Base-by-base conservation (phyloP, 92 coral and sea anemone genomes). In the Phenganax subtilis region DNA sequence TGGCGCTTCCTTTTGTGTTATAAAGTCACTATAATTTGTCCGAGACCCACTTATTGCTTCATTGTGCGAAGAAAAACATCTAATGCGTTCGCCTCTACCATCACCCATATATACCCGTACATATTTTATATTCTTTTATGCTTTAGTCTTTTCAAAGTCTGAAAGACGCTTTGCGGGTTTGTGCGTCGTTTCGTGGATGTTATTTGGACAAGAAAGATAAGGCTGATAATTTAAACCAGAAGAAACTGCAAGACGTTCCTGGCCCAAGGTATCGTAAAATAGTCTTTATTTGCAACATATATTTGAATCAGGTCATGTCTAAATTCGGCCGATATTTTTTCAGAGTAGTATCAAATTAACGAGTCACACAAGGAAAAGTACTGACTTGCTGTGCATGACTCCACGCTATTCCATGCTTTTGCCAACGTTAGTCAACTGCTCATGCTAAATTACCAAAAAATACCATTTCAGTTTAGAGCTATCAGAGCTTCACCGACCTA, bases 131-230 rank as follows among this genome's bases (percentile, higher is more conserved):
- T 16, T 77, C 82, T 37, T 72, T 56, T 81, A 28, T 57, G 44
- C n/a, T 87, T 6, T 77, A 96, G 99, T 96, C 99, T 29, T 96
- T 90, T 86, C 90, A 85, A 84, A 92, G 96, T 82, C 85, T 96
- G 55, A 96, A 96, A 83, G 99, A 96, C 82, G 93, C 99, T 16
- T 85, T 96, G 71, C 94, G 99, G 11, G 92, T 96, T 29, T 96
- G 99, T 81, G 99, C 99, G 8, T 97, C 99, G 17, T 96, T 92
- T 88, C 81, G 99, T 59, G 99, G 99, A 12, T 96, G 96, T 82
- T 96, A 92, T 81, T 81, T 96, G 72, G 99, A 96, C 82, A 96
- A 96, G 84, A 96, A 96, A 73, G 99, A 96, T 87, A 90, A 86
- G 77, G 99, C 96, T 30, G 99, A 96, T 87, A 93, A 88, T 65